Evolutionary conservation across 2,113 vertebrate genomes (phyloP).

Genomic region (Phasianus colchicus): DNA sequence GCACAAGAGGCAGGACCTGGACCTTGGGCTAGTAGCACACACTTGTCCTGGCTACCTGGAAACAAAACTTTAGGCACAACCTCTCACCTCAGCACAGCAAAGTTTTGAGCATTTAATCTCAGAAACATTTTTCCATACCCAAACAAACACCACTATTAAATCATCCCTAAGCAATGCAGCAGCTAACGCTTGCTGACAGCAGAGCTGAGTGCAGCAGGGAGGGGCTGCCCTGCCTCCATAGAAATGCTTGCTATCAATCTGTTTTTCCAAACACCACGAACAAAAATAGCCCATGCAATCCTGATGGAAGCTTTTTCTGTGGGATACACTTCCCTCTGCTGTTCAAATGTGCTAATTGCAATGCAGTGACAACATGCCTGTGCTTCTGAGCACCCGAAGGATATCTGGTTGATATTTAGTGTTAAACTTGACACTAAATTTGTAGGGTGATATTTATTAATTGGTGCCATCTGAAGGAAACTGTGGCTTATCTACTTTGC

Average conservation of each 20-base stretch:
- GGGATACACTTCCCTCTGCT: conserved; percentile 64
- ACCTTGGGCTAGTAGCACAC: neutral
- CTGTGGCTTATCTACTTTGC: neutral
- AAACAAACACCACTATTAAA: neutral
- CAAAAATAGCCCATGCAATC: neutral
- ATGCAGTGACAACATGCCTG: neutral
- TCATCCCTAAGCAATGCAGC: neutral
- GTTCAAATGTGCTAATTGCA: neutral
- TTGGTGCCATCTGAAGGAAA: neutral
- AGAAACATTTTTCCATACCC: neutral
- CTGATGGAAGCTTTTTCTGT: neutral
- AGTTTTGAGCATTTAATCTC: neutral
- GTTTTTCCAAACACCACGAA: neutral
- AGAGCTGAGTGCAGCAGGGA: neutral
- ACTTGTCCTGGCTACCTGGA: neutral
- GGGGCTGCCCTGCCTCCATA: neutral
- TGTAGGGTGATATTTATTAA: neutral
- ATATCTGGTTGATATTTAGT: neutral
- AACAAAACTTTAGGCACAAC: neutral
- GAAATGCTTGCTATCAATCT: neutral
- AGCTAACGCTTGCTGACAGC: neutral
- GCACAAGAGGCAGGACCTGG: neutral
- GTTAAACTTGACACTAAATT: neutral
- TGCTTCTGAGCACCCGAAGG: neutral
- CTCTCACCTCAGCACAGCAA: fast-evolving